Conservation (phyloP, 2,888 invertebrate species). For the Furcula furcula region DNA sequence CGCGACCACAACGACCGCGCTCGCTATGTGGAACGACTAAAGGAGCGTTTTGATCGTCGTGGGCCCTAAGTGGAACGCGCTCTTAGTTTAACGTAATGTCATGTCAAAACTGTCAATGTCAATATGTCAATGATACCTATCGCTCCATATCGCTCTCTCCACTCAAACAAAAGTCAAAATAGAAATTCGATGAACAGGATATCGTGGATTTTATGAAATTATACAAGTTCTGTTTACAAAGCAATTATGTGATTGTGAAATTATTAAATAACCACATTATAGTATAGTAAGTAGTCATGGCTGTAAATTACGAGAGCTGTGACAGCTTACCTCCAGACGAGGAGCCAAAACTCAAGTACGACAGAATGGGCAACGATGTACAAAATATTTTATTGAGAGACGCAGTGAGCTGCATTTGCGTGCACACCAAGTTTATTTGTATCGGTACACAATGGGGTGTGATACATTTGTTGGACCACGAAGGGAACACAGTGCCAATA, state of each 20-base stretch:
- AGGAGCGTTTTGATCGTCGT: too few relatives aligned
- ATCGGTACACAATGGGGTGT: slow-evolving; percentile 96
- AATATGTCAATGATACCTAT: too few relatives aligned
- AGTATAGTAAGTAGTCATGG: slow-evolving; percentile 42
- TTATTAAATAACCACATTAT: background rate
- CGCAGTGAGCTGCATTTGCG: slow-evolving; percentile 94
- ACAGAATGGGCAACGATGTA: slow-evolving; percentile 93
- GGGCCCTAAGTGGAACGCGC: too few relatives aligned
- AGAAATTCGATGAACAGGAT: background rate
- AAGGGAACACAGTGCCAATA: slow-evolving; percentile 88
- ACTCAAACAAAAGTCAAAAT: background rate
- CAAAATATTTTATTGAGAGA: slow-evolving; percentile 91
- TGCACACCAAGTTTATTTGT: slow-evolving; percentile 97
- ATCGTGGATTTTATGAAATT: background rate
- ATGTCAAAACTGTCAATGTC: too few relatives aligned
- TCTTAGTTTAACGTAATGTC: too few relatives aligned
- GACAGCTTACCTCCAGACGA: slow-evolving; percentile 72
- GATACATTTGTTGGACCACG: slow-evolving; percentile 94
- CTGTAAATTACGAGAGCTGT: slow-evolving; percentile 67
- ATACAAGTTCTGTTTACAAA: background rate
- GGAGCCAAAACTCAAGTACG: slow-evolving; percentile 96
- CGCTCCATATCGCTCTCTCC: too few relatives aligned
- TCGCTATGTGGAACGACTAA: too few relatives aligned
- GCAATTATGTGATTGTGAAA: slow-evolving; percentile 13
- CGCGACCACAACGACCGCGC: too few relatives aligned